These are phyloP conservation scores for Hyperoplus lanceolatus DNA, from an alignment of 2,797 vertebrate species.

Conservation along the genomic window DNA sequence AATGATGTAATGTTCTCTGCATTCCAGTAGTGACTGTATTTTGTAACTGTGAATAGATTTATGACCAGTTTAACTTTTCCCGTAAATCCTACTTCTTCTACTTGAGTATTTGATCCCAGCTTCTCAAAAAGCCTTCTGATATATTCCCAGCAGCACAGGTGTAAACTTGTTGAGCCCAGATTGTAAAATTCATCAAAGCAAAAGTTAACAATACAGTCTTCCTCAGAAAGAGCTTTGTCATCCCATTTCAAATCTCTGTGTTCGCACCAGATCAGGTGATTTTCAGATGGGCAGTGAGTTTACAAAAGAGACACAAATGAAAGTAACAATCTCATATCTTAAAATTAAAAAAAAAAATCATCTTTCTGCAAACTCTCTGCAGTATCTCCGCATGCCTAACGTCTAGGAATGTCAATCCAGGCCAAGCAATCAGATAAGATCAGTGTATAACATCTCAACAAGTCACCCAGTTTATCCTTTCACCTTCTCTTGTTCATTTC, in stretches of 20 bases:
- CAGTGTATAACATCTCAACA: not conserved
- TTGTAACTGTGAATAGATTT: not conserved
- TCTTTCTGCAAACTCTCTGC: not conserved
- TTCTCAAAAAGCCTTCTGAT: not conserved
- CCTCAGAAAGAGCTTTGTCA: not conserved
- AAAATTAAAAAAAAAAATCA: not conserved
- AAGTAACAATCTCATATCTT: not conserved
- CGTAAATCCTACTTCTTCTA: not conserved
- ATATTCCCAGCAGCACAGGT: slow-evolving; percentile 31
- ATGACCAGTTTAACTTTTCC: not conserved
- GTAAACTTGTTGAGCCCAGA: slow-evolving; percentile 36
- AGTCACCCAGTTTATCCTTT: not conserved
- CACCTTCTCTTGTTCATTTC: not conserved
- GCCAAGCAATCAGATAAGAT: not conserved
- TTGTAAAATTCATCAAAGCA: not conserved
- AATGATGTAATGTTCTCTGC: not conserved
- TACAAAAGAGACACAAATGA: not conserved
- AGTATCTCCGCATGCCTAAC: not conserved
- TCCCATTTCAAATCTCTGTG: not conserved
- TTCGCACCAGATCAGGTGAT: not conserved
- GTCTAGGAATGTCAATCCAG: slow-evolving; percentile 10
- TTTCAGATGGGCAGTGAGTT: not conserved
- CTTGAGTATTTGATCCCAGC: not conserved
- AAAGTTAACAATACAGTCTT: not conserved
- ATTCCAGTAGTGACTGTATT: not conserved